These are phyloP conservation scores for Stichopus horrens DNA, from an alignment of 53 echinoderm and acorn worm genomes.

Conservation along the genomic window DNA sequence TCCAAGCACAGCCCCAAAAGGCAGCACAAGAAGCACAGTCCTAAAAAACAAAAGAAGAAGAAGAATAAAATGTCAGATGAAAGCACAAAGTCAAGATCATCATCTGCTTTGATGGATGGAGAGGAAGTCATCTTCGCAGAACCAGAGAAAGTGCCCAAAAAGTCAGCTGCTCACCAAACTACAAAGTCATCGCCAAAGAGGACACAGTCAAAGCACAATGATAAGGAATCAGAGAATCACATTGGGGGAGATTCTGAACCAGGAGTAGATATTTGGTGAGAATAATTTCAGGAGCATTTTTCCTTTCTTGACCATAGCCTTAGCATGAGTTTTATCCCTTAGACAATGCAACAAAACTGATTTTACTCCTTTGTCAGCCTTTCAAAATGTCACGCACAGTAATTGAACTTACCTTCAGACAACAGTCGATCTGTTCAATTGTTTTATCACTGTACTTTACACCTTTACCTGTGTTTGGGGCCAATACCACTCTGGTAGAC, in stretches of 20 bases:
- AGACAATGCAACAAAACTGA: too few relatives aligned
- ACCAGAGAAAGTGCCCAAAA: slow-evolving; percentile 6
- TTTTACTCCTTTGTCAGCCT: too few relatives aligned
- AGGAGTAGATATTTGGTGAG: background rate
- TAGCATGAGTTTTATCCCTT: too few relatives aligned
- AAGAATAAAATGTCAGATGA: background rate
- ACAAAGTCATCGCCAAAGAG: background rate
- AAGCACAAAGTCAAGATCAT: background rate
- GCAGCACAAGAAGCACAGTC: background rate
- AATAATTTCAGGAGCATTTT: too few relatives aligned
- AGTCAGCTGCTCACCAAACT: background rate
- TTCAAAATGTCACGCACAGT: too few relatives aligned
- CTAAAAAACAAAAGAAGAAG: background rate
- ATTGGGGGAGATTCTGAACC: background rate
- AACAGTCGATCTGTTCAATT: too few relatives aligned
- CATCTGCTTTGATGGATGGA: background rate
- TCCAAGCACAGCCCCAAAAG: background rate
- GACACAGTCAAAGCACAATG: background rate
- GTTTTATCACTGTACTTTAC: too few relatives aligned
- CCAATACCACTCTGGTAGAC: too few relatives aligned
- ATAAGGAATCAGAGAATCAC: background rate
- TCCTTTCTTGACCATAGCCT: too few relatives aligned
- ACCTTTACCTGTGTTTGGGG: too few relatives aligned
- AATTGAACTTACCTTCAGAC: too few relatives aligned
- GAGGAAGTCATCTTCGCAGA: background rate